Percentiles rank a stretch among this genome's conserved stretches.
phyloP scores from a whole-genome alignment of 1,140 invertebrate species.

The Myzus persicae region DNA sequence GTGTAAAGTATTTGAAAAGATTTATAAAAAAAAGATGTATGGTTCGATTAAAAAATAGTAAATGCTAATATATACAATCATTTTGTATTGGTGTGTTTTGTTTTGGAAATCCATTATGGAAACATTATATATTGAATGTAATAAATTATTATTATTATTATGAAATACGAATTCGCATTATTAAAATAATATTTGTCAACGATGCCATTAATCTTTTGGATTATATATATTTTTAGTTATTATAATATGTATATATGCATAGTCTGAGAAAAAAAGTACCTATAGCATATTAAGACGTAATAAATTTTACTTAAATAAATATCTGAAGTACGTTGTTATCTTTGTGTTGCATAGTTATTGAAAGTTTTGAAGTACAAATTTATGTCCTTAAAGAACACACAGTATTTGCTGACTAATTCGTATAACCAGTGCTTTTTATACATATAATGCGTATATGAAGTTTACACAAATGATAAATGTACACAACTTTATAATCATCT shows the following conservation, averaged over 20 bases:
- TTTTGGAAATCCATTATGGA: not conserved
- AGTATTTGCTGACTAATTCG: not conserved
- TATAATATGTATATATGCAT: not conserved
- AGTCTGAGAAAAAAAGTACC: not conserved
- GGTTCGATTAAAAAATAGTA: not conserved
- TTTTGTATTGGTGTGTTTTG: not conserved
- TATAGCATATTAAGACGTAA: not conserved
- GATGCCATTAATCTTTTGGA: not conserved
- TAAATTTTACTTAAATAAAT: slow-evolving; percentile 34
- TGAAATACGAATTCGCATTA: not conserved
- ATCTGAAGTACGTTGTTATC: slow-evolving; percentile 7
- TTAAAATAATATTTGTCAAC: not conserved
- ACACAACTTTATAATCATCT: not conserved
- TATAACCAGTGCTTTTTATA: not conserved
- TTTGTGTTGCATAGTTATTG: not conserved
- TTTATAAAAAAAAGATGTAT: not conserved
- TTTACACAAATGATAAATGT: not conserved
- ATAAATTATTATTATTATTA: slow-evolving; percentile 1
- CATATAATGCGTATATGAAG: not conserved
- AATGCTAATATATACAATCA: not conserved
- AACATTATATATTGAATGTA: not conserved
- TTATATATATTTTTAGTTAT: not conserved
- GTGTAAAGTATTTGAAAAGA: too few species aligned
- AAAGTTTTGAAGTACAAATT: slow-evolving; percentile 7
- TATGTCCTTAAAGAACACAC: not conserved